A percentile compares a stretch with the other conserved stretches of the same genome.
These are phyloP conservation scores for Mustela nigripes DNA, from an alignment of 2,113 vertebrate genomes.

Conservation along the genomic window DNA sequence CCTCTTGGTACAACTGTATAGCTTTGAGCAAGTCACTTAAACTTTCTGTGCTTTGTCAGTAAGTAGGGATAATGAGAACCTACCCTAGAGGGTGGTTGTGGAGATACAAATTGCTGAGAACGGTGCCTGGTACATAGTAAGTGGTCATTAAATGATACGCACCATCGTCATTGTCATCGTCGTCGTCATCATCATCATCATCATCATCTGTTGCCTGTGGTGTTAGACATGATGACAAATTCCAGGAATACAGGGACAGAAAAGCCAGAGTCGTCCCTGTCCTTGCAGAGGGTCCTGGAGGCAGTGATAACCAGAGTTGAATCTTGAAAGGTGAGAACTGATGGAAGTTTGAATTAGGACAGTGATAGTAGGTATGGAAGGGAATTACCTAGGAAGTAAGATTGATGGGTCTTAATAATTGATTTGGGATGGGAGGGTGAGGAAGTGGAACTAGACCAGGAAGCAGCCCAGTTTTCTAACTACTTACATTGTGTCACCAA, in stretches of 20 bases:
- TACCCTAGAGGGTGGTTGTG: neutral
- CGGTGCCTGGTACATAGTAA: neutral
- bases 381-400: neutral
- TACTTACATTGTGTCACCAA: too few relatives aligned
- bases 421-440: neutral
- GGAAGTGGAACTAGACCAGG: neutral
- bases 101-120: neutral
- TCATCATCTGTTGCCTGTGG: neutral
- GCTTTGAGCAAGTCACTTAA: neutral
- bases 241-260: neutral
- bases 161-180: accelerated
- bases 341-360: neutral
- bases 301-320: neutral
- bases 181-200: neutral
- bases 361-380: neutral
- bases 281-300: neutral
- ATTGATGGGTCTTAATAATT: neutral
- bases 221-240: neutral
- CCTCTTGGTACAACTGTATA: neutral
- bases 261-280: neutral
- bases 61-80: neutral
- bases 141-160: neutral
- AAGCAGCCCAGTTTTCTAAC: neutral
- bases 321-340: neutral
- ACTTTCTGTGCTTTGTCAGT: neutral